Percentiles rank a stretch among this genome's conserved stretches.
Evolutionary conservation across 1,140 invertebrate genomes (phyloP).

Genomic region (Forficula auricularia): DNA sequence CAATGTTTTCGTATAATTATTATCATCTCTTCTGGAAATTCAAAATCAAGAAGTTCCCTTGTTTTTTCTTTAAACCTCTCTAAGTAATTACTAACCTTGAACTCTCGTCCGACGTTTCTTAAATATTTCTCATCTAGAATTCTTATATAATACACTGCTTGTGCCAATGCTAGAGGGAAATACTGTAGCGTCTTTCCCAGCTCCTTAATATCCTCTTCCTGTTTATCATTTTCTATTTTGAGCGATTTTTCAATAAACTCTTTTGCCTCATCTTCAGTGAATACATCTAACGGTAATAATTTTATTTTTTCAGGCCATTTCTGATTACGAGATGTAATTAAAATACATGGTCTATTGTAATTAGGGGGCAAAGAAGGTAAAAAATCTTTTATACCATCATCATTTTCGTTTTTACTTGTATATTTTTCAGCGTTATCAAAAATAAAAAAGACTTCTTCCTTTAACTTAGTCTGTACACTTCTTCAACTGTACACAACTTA

Average conservation of each 20-base stretch:
- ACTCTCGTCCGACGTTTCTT: conserved; percentile 1
- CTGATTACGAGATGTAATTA: conserved; percentile 14
- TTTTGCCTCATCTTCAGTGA: conserved; percentile 10
- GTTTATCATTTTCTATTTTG: conserved; percentile 4
- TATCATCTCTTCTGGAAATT: conserved; percentile 6
- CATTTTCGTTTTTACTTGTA: conserved; percentile 6
- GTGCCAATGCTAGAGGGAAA: conserved; percentile 13
- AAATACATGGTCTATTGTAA: conserved; percentile 9
- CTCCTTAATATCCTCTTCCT: conserved; percentile 9
- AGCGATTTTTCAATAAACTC: conserved; percentile 13
- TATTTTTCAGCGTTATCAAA: conserved; percentile 17
- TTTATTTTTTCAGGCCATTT: conserved; percentile 9
- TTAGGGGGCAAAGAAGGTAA: conserved; percentile 6
- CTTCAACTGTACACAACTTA: conserved; percentile 10
- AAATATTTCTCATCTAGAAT: conserved; percentile 2
- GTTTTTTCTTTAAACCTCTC: conserved; percentile 10
- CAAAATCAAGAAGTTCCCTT: conserved; percentile 8
- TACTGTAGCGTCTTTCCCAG: conserved; percentile 9
- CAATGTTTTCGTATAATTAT: conserved; percentile 13
- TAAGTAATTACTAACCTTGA: conserved; percentile 9
- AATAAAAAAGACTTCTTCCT: conserved; percentile 14
- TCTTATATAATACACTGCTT: conserved; percentile 11
- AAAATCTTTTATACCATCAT: conserved; percentile 11
- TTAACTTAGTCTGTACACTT: conserved; percentile 13
- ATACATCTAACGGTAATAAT: conserved; percentile 6